phyloP scores from a whole-genome alignment of 2,797 vertebrate genomes.

The Coendou prehensilis region DNA sequence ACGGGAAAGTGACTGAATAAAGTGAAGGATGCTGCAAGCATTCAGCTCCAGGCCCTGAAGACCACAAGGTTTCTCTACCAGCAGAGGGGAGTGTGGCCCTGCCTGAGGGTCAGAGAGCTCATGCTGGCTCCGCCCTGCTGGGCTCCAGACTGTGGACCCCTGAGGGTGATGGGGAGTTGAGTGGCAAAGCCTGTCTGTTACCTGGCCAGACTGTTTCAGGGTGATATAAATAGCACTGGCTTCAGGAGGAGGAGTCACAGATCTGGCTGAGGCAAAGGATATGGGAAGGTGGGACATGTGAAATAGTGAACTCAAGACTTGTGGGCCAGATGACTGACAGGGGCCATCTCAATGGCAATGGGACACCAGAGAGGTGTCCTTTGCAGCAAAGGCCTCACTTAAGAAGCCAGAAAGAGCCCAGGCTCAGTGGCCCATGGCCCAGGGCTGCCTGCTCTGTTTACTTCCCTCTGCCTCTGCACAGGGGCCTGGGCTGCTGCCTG shows the following conservation, averaged over 20 bases:
- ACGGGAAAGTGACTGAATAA: neutral
- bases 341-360: neutral
- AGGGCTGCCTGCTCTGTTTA: neutral
- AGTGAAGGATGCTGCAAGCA: neutral
- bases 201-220: constrained; percentile 44
- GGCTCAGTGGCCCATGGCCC: neutral
- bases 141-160: neutral
- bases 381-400: neutral
- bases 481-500: neutral
- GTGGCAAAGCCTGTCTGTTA: neutral
- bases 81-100: neutral
- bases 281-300: neutral
- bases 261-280: neutral
- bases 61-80: neutral
- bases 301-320: neutral
- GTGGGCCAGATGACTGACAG: neutral
- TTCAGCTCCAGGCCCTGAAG: neutral
- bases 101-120: constrained; percentile 7
- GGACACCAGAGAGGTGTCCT: neutral
- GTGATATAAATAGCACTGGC: neutral
- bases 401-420: neutral
- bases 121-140: neutral
- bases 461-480: neutral
- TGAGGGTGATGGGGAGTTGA: neutral
- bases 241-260: neutral